Evolutionary conservation across 2,888 invertebrate genomes (phyloP).

Genomic region (Gari tellinella): DNA sequence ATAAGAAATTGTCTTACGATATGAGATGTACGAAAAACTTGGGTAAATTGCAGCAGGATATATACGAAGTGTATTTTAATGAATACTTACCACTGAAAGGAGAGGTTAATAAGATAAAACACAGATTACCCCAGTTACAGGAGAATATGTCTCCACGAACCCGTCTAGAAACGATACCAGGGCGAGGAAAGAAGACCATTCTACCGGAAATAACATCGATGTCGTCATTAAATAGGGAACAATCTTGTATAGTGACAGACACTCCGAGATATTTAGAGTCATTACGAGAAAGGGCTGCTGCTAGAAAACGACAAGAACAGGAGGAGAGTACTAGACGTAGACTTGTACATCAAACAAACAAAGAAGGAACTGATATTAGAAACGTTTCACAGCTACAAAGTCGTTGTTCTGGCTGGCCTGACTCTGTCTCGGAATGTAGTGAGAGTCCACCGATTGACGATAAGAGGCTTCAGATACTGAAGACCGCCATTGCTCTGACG

Average conservation of each 20-base stretch:
- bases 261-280: conserved; percentile 9
- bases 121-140: conserved; percentile 13
- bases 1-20: conserved; percentile 39
- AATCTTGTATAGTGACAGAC: not conserved
- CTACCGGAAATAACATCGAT: conserved; percentile 24
- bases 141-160: conserved; percentile 11
- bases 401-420: conserved; percentile 28
- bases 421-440: conserved; percentile 16
- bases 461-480: conserved; percentile 44
- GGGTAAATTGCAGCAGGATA: conserved; percentile 54
- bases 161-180: conserved; percentile 32
- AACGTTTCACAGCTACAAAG: not conserved
- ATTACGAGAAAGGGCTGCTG: conserved; percentile 12
- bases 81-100: conserved; percentile 55
- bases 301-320: not conserved
- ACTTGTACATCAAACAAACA: not conserved
- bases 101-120: conserved; percentile 24
- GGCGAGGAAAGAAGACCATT: not conserved
- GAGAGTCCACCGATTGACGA: conserved; percentile 34
- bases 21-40: conserved; percentile 39
- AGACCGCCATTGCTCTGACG: conserved; percentile 53
- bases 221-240: not conserved
- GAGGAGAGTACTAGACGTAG: not conserved
- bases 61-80: conserved; percentile 58
- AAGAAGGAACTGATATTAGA: not conserved